Percentiles rank a stretch among this genome's conserved stretches.
Evolutionary conservation across 2,113 vertebrate genomes (phyloP).

Genomic region (Girardinichthys multiradiatus): DNA sequence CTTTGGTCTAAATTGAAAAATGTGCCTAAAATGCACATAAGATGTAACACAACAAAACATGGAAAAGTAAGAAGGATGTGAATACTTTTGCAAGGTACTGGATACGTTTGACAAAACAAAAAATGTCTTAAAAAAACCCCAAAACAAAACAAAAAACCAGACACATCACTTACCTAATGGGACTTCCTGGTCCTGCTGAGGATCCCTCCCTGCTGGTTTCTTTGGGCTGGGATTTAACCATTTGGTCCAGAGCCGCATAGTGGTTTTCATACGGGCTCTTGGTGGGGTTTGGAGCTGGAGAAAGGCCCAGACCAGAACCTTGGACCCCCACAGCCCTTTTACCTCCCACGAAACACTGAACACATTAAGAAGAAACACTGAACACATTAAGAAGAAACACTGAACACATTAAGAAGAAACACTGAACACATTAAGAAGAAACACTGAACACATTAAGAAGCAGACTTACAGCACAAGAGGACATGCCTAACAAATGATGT

Average conservation of each 20-base stretch:
- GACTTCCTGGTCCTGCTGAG: slow-evolving; percentile 42
- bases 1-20: no score
- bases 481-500: background rate
- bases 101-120: background rate
- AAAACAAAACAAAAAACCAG: no score
- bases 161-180: slow-evolving; percentile 64
- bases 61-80: no score
- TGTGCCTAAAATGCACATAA: no score
- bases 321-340: slow-evolving; percentile 42
- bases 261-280: slow-evolving; percentile 84
- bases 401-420: slow-evolving; percentile 45
- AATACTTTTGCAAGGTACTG: no score
- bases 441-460: background rate
- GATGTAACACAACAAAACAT: no score
- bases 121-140: background rate
- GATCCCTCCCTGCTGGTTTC: slow-evolving; percentile 46
- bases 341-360: slow-evolving; percentile 71
- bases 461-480: background rate
- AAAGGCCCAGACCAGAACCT: slow-evolving; percentile 23
- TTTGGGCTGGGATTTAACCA: slow-evolving; percentile 74
- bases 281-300: slow-evolving; percentile 58
- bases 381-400: background rate
- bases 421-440: slow-evolving; percentile 65
- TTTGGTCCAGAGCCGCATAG: slow-evolving; percentile 86
- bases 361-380: no score